A percentile compares a stretch with the other conserved stretches of the same genome.
Conservation (phyloP, 2,797 vertebrate species). For the Chromobotia macracanthus region DNA sequence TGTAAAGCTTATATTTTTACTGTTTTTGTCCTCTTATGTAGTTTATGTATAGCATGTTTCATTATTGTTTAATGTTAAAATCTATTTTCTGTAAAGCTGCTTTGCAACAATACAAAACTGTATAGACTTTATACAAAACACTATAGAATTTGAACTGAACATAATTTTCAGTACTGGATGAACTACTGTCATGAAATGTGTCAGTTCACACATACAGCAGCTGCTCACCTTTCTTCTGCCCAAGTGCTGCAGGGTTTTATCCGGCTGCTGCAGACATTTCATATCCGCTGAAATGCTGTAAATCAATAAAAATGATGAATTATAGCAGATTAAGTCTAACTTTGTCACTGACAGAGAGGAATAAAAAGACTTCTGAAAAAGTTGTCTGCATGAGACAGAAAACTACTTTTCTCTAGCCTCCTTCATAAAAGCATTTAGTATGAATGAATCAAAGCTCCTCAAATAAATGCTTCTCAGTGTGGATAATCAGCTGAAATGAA, state of each 20-base stretch:
- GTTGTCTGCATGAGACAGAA: constrained; percentile 22
- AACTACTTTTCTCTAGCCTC: constrained; percentile 8
- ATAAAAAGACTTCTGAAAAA: constrained; percentile 22
- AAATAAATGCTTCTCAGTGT: constrained; percentile 22
- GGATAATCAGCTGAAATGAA: constrained; percentile 35
- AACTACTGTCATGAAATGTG: no score
- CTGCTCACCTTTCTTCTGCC: constrained; percentile 82
- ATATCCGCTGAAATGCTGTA: constrained; percentile 31
- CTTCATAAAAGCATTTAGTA: constrained; percentile 1
- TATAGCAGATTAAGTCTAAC: constrained; percentile 44
- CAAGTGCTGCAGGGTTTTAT: constrained; percentile 81
- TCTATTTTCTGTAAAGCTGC: no score
- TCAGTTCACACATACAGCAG: no score
- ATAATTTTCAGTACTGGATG: no score
- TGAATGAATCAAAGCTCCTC: constrained; percentile 30
- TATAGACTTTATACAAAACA: background rate
- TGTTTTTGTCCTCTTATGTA: no score
- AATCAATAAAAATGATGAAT: constrained; percentile 51
- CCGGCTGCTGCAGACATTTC: constrained; percentile 76
- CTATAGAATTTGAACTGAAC: no score
- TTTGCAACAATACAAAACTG: no score
- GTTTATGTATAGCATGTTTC: no score
- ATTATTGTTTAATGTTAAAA: no score
- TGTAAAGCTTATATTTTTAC: no score
- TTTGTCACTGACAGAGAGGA: constrained; percentile 48